Percentiles rank a stretch among this genome's conserved stretches.
Conservation (phyloP, 2,888 invertebrate genomes). For the Nephrotoma flavescens region DNA sequence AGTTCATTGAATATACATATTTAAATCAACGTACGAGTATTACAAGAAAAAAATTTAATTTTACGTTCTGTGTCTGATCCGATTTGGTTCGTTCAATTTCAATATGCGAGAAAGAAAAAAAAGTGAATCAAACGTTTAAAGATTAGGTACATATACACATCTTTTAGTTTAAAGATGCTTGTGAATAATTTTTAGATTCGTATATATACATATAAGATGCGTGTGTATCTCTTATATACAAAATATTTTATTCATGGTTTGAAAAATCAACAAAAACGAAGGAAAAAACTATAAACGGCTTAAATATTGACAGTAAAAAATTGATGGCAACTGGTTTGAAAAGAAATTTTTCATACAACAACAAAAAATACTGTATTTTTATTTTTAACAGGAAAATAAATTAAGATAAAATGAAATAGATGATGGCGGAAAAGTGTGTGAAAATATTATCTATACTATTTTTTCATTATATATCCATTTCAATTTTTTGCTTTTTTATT, state of each 20-base stretch:
- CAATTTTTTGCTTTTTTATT: not conserved
- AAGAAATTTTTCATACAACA: not conserved
- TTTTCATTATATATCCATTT: not conserved
- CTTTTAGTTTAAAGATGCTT: not conserved
- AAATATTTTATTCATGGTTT: not conserved
- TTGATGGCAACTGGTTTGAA: slow-evolving; percentile 4
- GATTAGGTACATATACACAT: not conserved
- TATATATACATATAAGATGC: not conserved
- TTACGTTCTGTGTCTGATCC: not conserved
- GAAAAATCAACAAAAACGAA: slow-evolving; percentile 1
- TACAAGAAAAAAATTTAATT: not conserved
- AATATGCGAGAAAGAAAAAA: not conserved
- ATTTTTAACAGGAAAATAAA: not conserved
- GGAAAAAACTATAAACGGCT: slow-evolving; percentile 3
- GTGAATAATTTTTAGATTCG: not conserved
- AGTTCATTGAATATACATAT: not conserved
- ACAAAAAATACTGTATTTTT: not conserved
- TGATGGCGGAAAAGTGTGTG: not conserved
- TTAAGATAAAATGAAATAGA: slow-evolving; percentile 1
- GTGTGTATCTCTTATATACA: not conserved
- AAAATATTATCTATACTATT: not conserved
- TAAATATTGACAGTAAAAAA: slow-evolving; percentile 4
- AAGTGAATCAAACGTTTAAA: not conserved
- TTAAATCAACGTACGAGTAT: not conserved
- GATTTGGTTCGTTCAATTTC: not conserved